Percentiles rank a stretch among this genome's conserved stretches.
phyloP scores from a whole-genome alignment of 2,797 vertebrate genomes.

The Cuniculus paca region DNA sequence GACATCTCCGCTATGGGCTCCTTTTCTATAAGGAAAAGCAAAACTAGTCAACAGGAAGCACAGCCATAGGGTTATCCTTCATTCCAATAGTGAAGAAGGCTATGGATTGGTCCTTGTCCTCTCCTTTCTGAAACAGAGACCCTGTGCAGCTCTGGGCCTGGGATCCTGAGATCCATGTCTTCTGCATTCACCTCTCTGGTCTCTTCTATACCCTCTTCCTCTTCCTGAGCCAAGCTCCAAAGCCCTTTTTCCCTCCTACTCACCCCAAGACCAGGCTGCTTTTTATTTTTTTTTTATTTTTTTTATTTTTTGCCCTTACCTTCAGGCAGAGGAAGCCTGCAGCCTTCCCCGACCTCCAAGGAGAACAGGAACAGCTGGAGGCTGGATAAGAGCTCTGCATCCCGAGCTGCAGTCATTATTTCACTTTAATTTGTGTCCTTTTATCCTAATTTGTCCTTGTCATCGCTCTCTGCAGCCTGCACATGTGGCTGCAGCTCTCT shows the following conservation, averaged over 20 bases:
- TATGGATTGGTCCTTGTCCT: not conserved
- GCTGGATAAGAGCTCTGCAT: slow-evolving; percentile 51
- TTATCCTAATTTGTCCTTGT: not conserved
- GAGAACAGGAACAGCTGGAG: slow-evolving; percentile 5
- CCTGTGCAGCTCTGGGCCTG: not conserved
- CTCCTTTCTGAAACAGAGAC: not conserved
- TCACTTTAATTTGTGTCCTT: not conserved
- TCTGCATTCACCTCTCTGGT: not conserved
- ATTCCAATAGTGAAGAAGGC: not conserved
- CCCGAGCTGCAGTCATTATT: slow-evolving; percentile 18
- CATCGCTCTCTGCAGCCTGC: not conserved
- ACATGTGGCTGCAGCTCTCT: not conserved
- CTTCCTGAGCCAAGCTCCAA: not conserved
- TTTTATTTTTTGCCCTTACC: not conserved
- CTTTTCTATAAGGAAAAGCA: not conserved
- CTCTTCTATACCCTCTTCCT: not conserved
- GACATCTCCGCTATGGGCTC: not conserved
- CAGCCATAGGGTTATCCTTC: not conserved
- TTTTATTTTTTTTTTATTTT: too few relatives aligned
- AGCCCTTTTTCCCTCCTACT: not conserved
- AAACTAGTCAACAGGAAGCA: not conserved
- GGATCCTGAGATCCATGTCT: not conserved
- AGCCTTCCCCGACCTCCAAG: not conserved
- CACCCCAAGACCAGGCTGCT: not conserved
- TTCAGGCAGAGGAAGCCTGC: not conserved